Percentiles rank a stretch among this genome's conserved stretches.
Conservation (phyloP, 1,140 invertebrate species). For the Drosophila serrata region DNA sequence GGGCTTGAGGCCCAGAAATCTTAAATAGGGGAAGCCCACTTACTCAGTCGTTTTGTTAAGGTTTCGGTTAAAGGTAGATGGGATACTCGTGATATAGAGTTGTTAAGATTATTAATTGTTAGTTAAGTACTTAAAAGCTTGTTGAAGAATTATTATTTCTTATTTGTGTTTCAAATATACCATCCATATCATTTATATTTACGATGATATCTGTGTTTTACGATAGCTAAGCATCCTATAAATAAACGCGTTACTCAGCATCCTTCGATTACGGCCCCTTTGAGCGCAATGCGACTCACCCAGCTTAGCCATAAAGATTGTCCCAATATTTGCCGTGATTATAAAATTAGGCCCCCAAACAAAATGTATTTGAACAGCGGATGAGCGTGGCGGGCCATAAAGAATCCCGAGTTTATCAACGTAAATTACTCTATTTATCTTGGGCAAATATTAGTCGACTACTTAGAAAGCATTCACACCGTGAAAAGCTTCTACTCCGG, state of each 20-base stretch:
- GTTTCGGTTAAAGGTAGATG: constrained; percentile 2
- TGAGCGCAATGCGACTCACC: constrained; percentile 42
- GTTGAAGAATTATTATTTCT: too few relatives aligned
- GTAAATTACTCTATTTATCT: constrained; percentile 42
- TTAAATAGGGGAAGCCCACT: too few relatives aligned
- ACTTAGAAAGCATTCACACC: constrained; percentile 44
- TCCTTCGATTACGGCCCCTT: constrained; percentile 14
- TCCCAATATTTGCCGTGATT: constrained; percentile 57
- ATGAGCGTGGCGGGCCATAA: constrained; percentile 40
- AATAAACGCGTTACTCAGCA: constrained; percentile 45
- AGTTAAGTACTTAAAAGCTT: constrained; percentile 1
- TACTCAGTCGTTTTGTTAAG: too few relatives aligned
- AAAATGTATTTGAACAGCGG: constrained; percentile 48
- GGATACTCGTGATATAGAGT: constrained; percentile 24
- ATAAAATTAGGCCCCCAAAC: constrained; percentile 46
- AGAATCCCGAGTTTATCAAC: constrained; percentile 53
- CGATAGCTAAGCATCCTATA: background rate
- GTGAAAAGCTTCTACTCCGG: background rate
- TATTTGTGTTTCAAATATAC: too few relatives aligned
- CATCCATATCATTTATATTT: too few relatives aligned
- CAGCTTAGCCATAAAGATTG: constrained; percentile 13
- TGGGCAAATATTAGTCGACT: constrained; percentile 28
- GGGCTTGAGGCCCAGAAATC: constrained; percentile 47
- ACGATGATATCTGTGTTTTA: background rate
- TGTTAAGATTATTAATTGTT: constrained; percentile 5